Evolutionary conservation across 2,113 vertebrate genomes (phyloP).

Genomic region (Syrrhaptes paradoxus): DNA sequence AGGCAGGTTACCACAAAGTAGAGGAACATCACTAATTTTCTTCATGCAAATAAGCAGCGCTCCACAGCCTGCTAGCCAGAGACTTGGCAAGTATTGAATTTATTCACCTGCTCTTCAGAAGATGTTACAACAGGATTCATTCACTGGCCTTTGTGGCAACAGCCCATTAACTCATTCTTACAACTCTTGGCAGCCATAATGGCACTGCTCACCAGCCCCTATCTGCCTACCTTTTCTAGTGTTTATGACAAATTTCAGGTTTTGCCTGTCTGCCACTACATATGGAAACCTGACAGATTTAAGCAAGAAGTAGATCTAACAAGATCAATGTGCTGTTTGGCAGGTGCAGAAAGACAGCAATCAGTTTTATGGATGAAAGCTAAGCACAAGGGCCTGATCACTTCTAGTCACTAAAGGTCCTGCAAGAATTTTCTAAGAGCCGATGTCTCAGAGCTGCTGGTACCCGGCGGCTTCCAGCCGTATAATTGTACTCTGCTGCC

Average conservation of each 20-base stretch:
- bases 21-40: not conserved
- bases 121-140: not conserved
- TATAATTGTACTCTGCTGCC: not conserved
- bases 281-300: slow-evolving; percentile 39
- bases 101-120: not conserved
- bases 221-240: not conserved
- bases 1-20: not conserved
- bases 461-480: not conserved
- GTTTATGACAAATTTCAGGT: not conserved
- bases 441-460: not conserved
- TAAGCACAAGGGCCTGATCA: not conserved
- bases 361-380: not conserved
- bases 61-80: not conserved
- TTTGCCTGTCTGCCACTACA: slow-evolving; percentile 40
- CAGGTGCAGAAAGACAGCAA: not conserved
- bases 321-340: slow-evolving; percentile 14
- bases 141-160: not conserved
- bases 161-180: not conserved
- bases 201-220: not conserved
- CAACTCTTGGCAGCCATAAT: not conserved
- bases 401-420: slow-evolving; percentile 1
- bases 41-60: not conserved
- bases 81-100: not conserved
- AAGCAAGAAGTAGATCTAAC: slow-evolving; percentile 36
- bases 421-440: not conserved